Evolutionary conservation across 2,888 invertebrate genomes (phyloP).

Genomic region (Mimumesa dahlbomi): DNA sequence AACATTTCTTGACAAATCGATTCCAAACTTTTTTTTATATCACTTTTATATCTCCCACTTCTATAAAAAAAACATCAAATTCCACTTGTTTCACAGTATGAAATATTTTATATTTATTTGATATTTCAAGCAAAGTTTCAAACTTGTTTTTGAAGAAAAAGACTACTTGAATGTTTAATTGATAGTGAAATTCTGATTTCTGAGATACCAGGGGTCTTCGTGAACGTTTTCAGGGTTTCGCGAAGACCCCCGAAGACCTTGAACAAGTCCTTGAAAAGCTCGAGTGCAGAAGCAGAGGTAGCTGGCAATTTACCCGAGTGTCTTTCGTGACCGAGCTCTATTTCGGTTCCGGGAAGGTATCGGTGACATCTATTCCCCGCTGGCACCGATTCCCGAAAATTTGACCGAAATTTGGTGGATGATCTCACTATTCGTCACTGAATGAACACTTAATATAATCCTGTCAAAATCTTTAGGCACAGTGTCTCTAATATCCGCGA

Average conservation of each 20-base stretch:
- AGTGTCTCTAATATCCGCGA: neutral
- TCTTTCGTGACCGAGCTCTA: slow-evolving; percentile 50
- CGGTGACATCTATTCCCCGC: slow-evolving; percentile 54
- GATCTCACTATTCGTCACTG: slow-evolving; percentile 53
- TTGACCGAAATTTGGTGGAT: slow-evolving; percentile 52
- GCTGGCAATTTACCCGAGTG: slow-evolving; percentile 51
- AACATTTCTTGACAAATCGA: too few species aligned
- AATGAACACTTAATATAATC: slow-evolving; percentile 12
- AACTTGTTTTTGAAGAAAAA: too few species aligned
- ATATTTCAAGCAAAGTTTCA: too few species aligned
- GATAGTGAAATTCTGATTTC: too few species aligned
- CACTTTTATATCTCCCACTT: too few species aligned
- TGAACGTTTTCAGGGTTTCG: neutral
- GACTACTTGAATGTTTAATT: neutral
- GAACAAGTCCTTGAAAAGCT: slow-evolving; percentile 46
- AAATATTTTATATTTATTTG: too few species aligned
- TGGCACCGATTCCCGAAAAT: slow-evolving; percentile 55
- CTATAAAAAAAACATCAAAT: too few species aligned
- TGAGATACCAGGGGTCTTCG: neutral
- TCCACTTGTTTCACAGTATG: too few species aligned
- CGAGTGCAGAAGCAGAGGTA: slow-evolving; percentile 3
- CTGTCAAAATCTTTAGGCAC: neutral
- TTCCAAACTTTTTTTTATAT: too few species aligned
- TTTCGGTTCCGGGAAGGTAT: slow-evolving; percentile 55
- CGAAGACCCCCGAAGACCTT: slow-evolving; percentile 32